These are phyloP conservation scores for Troilus luridus DNA, from an alignment of 2,888 invertebrate genomes.

Conservation along the genomic window DNA sequence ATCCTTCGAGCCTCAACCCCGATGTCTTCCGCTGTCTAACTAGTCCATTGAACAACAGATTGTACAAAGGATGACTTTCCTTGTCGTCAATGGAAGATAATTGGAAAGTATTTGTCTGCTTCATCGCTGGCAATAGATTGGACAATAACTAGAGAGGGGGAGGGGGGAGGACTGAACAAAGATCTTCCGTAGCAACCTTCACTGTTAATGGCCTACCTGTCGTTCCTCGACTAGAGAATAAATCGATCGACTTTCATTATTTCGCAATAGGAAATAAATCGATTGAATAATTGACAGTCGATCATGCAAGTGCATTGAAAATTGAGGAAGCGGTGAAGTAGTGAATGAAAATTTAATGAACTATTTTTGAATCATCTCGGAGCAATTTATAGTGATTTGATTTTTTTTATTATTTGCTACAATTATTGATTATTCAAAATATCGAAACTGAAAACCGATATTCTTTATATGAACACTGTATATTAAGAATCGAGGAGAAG, in stretches of 20 bases:
- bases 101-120: background rate
- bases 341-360: background rate
- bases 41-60: background rate
- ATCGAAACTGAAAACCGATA: too few species aligned
- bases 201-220: background rate
- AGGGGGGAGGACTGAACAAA: background rate
- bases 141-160: background rate
- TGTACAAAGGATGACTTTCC: background rate
- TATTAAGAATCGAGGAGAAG: too few species aligned
- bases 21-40: background rate
- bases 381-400: background rate
- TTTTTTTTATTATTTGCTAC: background rate
- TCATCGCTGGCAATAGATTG: background rate
- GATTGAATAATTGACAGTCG: background rate
- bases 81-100: background rate
- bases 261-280: background rate
- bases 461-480: too few species aligned
- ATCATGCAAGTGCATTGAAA: background rate
- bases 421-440: too few species aligned
- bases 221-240: background rate
- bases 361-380: background rate
- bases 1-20: background rate
- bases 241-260: background rate
- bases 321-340: background rate
- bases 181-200: background rate